Base-by-base conservation (phyloP, 2,888 invertebrate species). In the Dynastes tityus region DNA sequence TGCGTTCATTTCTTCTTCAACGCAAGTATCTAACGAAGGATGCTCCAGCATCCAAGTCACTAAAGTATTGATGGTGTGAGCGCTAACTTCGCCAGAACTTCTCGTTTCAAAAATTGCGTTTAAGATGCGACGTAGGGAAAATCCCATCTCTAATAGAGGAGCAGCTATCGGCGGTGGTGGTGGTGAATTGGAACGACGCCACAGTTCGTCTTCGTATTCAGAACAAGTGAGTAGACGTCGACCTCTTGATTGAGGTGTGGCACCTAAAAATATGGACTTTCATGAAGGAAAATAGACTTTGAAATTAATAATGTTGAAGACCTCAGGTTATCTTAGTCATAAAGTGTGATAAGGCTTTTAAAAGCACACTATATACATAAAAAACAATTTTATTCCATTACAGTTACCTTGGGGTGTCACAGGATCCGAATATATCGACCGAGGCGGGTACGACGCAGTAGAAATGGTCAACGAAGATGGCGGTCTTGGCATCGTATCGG, bases 21-120 rank as follows among this genome's bases (percentile, higher is more conserved):
- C 80, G 58, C 80, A 80, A 6, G 78, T 77, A 49, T 82, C 82
- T 76, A 81, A 55, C n/a, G 77, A 78, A 6, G 83, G 92, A 86
- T 93, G 91, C 82, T 93, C 92, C 76, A 93, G 86, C 92, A 93
- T 92, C 92, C 92, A 93, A 2, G 91, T 91, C 4, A 92, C 92
- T 74, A 93, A 84, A 83, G 89, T 90, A 84, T 91, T 92, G 16
- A 92, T 89, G n/a, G 90, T 89, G 64, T 90, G 90, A 1, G 90
- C 86, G 80, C 85, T 88, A 6, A 87, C 82, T 79, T 79, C 88
- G 0, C 85, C 85, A 0, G 85, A 82, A 79, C 85, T 85, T 82
- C 91, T 90, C 67, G 91, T 90, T n/a, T 91, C 90, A 78, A 86
- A 85, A 61, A 92, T 88, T 0, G 92, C 92, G 83, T 89, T 90